Base-by-base conservation (phyloP, 2,797 vertebrate species). In the Phalanger gymnotis region DNA sequence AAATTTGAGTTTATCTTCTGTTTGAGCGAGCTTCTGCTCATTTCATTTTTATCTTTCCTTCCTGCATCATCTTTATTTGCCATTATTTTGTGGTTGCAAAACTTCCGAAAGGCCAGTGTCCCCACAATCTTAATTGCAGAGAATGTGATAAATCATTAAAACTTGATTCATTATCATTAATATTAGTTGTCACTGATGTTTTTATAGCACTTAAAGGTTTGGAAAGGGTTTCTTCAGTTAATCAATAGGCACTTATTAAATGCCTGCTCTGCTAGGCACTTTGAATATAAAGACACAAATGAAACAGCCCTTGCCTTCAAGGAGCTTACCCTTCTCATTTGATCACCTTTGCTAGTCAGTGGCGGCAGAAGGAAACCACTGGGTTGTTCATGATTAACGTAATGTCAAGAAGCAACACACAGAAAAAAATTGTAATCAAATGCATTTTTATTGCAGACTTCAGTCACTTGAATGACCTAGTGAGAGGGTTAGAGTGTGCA, bases 41-140 rank as follows among this genome's bases (percentile, higher is more conserved):
- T 25, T 54, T 4, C 94, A 94, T 95, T n/a, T 25, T 94, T 87
- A 53, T 28, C 25, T 95, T 94, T 92, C n/a, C 22, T 94, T 91
- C 90, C 87, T 89, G 12, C 90, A 22, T 91, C 30, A 87, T 94
- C 5, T 10, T 7, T 54, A 0, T 91, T 73, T 40, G 22, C 40
- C 73, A 25, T 47, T 47, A 47, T 81, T 81, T 81, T 47, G 11
- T 81, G 40, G 6, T 27, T 47, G 0, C 9, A 47, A 47, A 81
- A 25, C 19, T 81, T 47, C 2, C 47, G 22, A 11, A 47, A 81
- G 25, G 40, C 3, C n/a, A 47, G n/a, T 47, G n/a, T 9, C 73
- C 27, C 19, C 66, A 47, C 22, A 27, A 47, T 81, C 7, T 81
- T 47, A 81, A 81, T 25, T 47, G 40, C 0, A 47, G 7, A 9